Evolutionary conservation across 2,797 vertebrate genomes (phyloP).

Genomic region (Thripadectes ignobilis): DNA sequence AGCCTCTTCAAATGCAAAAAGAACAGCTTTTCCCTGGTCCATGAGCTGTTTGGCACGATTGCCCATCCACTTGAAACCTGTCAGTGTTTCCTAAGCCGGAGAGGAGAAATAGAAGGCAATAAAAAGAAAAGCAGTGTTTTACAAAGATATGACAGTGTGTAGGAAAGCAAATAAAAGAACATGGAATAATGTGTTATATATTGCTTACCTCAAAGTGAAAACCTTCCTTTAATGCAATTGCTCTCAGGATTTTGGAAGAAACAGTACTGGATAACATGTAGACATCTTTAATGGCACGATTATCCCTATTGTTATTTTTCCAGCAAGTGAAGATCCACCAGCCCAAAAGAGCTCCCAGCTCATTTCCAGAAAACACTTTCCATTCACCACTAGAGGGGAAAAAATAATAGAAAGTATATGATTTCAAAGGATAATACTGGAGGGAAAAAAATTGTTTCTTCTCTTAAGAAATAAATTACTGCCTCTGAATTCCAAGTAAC

Average conservation of each 20-base stretch:
- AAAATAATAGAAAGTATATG: neutral
- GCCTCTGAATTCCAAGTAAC: neutral
- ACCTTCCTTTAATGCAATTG: constrained; percentile 94
- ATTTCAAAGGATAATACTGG: neutral
- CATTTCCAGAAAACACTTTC: constrained; percentile 95
- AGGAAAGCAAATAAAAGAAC: neutral
- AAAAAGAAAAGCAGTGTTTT: neutral
- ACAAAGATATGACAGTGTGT: neutral
- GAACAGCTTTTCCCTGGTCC: constrained; percentile 89
- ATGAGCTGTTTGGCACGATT: constrained; percentile 91
- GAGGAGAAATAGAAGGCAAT: neutral
- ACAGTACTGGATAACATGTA: constrained; percentile 98
- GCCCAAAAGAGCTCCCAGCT: constrained; percentile 91
- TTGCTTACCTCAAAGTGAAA: constrained; percentile 94
- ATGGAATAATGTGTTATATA: neutral
- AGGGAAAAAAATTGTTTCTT: neutral
- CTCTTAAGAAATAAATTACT: neutral
- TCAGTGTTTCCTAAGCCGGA: constrained; percentile 89
- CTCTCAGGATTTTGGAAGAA: constrained; percentile 95
- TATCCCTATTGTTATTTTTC: constrained; percentile 83
- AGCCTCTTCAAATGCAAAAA: constrained; percentile 98
- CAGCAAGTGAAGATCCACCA: constrained; percentile 97
- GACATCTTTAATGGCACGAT: constrained; percentile 80
- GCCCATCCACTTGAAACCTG: constrained; percentile 99
- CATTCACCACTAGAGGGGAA: constrained; percentile 83